Evolutionary conservation across 2,888 invertebrate genomes (phyloP).

Genomic region (Conops quadrifasciatus): DNA sequence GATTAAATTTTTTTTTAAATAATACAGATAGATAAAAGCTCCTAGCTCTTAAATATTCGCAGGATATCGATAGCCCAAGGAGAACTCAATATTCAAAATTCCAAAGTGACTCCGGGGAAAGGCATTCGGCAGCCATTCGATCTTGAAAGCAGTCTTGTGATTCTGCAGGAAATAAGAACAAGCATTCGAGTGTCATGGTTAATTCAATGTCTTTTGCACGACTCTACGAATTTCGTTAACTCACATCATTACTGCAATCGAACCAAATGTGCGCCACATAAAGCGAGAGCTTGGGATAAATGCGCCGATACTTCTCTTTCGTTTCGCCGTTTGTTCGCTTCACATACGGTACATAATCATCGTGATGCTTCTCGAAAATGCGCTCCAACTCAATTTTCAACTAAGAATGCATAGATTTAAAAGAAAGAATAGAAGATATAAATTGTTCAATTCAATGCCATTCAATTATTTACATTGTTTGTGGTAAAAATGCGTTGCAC

Average conservation of each 20-base stretch:
- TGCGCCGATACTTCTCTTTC: slow-evolving; percentile 48
- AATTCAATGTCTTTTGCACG: background rate
- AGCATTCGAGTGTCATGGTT: slow-evolving; percentile 12
- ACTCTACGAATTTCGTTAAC: slow-evolving; percentile 11
- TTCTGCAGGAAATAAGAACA: slow-evolving; percentile 36
- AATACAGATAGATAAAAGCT: background rate
- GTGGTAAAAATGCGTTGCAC: slow-evolving; percentile 79
- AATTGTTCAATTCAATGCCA: background rate
- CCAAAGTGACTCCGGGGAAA: slow-evolving; percentile 76
- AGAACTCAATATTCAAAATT: slow-evolving; percentile 76
- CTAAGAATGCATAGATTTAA: slow-evolving; percentile 11
- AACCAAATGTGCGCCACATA: slow-evolving; percentile 56
- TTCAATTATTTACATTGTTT: slow-evolving; percentile 53
- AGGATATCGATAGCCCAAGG: slow-evolving; percentile 70
- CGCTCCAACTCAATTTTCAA: slow-evolving; percentile 49
- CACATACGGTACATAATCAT: slow-evolving; percentile 52
- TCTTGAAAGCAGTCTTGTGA: slow-evolving; percentile 73
- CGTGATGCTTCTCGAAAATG: slow-evolving; percentile 49
- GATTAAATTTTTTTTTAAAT: background rate
- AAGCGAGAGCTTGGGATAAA: slow-evolving; percentile 52
- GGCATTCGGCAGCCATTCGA: slow-evolving; percentile 82
- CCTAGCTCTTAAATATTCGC: slow-evolving; percentile 25
- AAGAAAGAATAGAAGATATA: background rate
- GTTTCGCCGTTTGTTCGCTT: slow-evolving; percentile 32
- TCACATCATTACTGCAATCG: slow-evolving; percentile 45